A percentile compares a stretch with the other conserved stretches of the same genome.
These are phyloP conservation scores for Latheticus oryzae DNA, from an alignment of 2,888 invertebrate species.

Conservation along the genomic window DNA sequence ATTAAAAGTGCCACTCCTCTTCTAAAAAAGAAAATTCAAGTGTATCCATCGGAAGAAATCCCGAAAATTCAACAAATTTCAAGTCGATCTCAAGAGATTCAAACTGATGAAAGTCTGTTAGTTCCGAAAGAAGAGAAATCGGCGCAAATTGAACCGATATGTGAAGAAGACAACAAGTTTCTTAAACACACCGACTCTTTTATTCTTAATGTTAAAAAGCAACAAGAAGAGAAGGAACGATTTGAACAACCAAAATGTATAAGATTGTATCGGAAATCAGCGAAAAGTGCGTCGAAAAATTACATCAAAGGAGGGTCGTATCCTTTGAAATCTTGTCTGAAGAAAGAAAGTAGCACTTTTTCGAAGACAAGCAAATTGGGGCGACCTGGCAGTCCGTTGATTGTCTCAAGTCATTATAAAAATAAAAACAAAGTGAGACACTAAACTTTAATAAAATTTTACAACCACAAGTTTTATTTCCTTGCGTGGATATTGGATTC, in stretches of 20 bases:
- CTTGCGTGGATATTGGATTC: conserved; percentile 3
- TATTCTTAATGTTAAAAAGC: conserved; percentile 55
- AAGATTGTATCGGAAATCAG: conserved; percentile 51
- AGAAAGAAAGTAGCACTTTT: conserved; percentile 44
- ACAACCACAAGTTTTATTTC: background rate
- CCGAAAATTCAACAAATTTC: conserved; percentile 31
- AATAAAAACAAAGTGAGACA: too few species aligned
- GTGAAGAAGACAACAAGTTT: conserved; percentile 36
- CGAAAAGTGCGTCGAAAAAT: conserved; percentile 29
- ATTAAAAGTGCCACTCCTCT: conserved; percentile 26
- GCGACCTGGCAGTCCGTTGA: conserved; percentile 52
- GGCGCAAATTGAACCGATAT: too few species aligned
- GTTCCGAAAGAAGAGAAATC: conserved; percentile 28
- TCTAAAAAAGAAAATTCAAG: conserved; percentile 9
- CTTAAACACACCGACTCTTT: conserved; percentile 59
- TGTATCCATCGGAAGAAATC: conserved; percentile 1
- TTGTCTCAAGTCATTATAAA: conserved; percentile 47
- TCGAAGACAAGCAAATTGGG: conserved; percentile 49
- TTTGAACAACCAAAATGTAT: conserved; percentile 58
- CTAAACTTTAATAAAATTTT: conserved; percentile 1
- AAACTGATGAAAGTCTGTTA: conserved; percentile 43
- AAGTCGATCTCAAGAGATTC: conserved; percentile 48
- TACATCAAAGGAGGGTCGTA: conserved; percentile 55
- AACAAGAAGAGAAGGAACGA: conserved; percentile 50
- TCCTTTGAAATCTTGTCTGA: conserved; percentile 53